These are phyloP conservation scores for Rhea pennata DNA, from an alignment of 2,113 vertebrate genomes.

Conservation along the genomic window DNA sequence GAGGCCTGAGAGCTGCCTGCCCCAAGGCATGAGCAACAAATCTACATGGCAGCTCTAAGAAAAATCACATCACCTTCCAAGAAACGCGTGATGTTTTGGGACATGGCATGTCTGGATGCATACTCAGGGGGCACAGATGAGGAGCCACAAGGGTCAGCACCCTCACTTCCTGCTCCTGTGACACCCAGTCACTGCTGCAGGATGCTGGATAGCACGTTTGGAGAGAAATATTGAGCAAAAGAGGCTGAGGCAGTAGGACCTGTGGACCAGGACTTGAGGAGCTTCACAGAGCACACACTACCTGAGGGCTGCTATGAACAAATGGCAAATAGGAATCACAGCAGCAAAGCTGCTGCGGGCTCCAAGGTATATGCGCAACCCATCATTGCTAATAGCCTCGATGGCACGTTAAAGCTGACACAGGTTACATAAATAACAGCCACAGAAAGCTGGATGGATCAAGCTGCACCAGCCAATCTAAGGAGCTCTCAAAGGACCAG, in stretches of 20 bases:
- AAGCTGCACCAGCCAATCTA: neutral
- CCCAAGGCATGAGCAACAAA: neutral
- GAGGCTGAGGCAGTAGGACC: neutral
- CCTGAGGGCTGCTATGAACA: neutral
- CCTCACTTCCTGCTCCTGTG: too few species aligned
- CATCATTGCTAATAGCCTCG: accelerated
- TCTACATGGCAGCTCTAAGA: accelerated
- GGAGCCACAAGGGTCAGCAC: accelerated
- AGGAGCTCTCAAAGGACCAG: neutral
- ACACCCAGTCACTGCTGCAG: accelerated
- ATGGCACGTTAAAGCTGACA: accelerated
- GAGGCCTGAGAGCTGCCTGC: neutral
- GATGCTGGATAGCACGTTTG: neutral
- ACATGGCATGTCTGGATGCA: neutral
- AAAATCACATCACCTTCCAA: accelerated
- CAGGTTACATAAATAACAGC: too few species aligned
- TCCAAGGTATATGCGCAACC: neutral
- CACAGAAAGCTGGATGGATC: neutral
- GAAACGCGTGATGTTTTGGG: neutral
- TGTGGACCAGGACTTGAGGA: neutral
- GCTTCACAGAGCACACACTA: neutral
- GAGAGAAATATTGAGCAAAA: accelerated
- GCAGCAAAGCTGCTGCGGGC: neutral
- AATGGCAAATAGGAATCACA: neutral
- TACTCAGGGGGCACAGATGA: neutral